Evolutionary conservation across 2,797 vertebrate species (phyloP), one percentile per base, ranked within the genome.

Genomic region (Sorex maritimensis): DNA sequence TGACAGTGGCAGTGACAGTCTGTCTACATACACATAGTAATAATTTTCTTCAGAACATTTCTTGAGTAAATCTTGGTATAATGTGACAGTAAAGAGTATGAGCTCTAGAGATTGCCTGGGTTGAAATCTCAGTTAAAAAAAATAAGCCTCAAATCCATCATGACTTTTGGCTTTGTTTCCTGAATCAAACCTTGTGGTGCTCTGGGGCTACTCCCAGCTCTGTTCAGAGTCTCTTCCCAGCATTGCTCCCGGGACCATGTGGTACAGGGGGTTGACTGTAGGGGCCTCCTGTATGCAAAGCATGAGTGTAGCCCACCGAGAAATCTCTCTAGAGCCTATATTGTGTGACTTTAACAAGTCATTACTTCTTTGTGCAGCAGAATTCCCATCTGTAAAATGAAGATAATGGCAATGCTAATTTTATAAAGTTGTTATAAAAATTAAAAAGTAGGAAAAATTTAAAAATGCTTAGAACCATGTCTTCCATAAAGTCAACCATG

Each of bases 341-440:
- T 14, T 5, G 12, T 55, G 52, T 55, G 52, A 55, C 11, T 55
- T 55, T 10, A 28, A n/a, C 67, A 30, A 24, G 28, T 73, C 79
- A 58, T 21, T 79, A 63, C 28, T 71, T 46, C 30, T 94, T 69
- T 90, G 68, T 88, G n/a, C n/a, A 78, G 19, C 44, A 72, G 73
- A 88, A 10, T 61, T n/a, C 41, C 91, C 69, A 86, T 81, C 79
- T 92, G 8, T 95, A 67, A 91, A 91, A 61, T 75, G 58, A 88
- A n/a, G 15, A 26, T 79, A 63, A 58, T 75, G 7, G 75, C 23
- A 55, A 24, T 90, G 38, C 5, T 87, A 44, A 44, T 44, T 44
- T 93, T 52, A 67, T 67, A 74, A 58, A 71, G 41, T 63, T 87
- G 23, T 77, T 84, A 1, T 81, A 71, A 85, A 94, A 80, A 82